Percentiles rank a stretch among this genome's conserved stretches.
Conservation (phyloP, 2,888 invertebrate species). For the Eupithecia inturbata region DNA sequence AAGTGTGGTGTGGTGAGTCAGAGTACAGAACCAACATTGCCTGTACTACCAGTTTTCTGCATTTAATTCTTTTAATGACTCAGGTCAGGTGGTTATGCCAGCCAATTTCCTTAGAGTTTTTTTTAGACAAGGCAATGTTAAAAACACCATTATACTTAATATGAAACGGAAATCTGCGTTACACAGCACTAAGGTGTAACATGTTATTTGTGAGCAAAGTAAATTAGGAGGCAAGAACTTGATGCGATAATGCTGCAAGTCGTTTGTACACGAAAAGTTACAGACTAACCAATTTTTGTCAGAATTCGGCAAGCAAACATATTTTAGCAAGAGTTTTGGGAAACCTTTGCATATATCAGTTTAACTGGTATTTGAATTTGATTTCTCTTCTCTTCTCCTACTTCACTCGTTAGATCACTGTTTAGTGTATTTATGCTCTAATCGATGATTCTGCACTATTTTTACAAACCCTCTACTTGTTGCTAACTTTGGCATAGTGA, state of each 20-base stretch:
- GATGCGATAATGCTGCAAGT: slow-evolving; percentile 40
- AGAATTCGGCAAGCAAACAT: no score
- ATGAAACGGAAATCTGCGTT: slow-evolving; percentile 52
- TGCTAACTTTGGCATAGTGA: background rate
- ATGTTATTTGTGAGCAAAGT: slow-evolving; percentile 54
- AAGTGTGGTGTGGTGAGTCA: background rate
- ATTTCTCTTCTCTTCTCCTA: no score
- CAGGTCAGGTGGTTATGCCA: slow-evolving; percentile 3
- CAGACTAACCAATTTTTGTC: slow-evolving; percentile 15
- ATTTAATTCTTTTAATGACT: slow-evolving; percentile 6
- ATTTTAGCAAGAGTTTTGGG: background rate
- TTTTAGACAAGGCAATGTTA: slow-evolving; percentile 23
- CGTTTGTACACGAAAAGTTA: slow-evolving; percentile 15
- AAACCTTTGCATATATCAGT: background rate
- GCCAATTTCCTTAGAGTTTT: slow-evolving; percentile 21
- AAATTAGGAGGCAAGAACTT: slow-evolving; percentile 54
- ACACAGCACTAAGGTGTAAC: slow-evolving; percentile 47
- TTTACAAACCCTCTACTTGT: background rate
- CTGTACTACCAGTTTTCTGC: slow-evolving; percentile 5
- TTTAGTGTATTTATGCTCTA: background rate
- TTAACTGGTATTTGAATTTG: background rate
- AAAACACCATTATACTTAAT: slow-evolving; percentile 46
- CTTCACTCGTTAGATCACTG: background rate
- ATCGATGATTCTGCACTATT: background rate
- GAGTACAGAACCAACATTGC: background rate